Evolutionary conservation across 2,113 vertebrate genomes (phyloP).

Genomic region (Peromyscus californicus): DNA sequence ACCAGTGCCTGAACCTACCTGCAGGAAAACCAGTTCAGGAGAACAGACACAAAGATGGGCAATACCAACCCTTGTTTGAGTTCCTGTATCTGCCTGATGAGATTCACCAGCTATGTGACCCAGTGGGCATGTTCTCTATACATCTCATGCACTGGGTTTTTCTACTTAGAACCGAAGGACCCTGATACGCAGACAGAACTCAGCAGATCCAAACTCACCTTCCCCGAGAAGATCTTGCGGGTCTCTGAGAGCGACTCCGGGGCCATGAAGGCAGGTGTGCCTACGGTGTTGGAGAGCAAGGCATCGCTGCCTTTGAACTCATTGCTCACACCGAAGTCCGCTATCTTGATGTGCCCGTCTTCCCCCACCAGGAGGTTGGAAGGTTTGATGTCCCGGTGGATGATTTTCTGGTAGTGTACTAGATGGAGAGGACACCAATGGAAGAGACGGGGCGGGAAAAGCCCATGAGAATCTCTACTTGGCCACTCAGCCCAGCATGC

Average conservation of each 20-base stretch:
- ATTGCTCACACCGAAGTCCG: constrained; percentile 98
- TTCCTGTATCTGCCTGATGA: background rate
- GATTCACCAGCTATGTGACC: background rate
- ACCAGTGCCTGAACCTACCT: background rate
- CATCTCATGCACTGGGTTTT: background rate
- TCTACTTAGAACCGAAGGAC: background rate
- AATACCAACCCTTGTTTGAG: background rate
- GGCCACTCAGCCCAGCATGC: background rate
- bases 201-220: constrained; percentile 87
- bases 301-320: constrained; percentile 98
- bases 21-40: background rate
- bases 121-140: background rate
- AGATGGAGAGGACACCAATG: background rate
- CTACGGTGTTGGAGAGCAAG: constrained; percentile 97
- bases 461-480: accelerated
- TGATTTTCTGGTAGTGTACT: constrained; percentile 99
- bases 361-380: constrained; percentile 98
- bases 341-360: constrained; percentile 97
- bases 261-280: constrained; percentile 97
- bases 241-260: constrained; percentile 97
- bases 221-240: constrained; percentile 98
- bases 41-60: background rate
- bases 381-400: constrained; percentile 98
- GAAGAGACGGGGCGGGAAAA: background rate
- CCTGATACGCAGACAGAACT: background rate